Evolutionary conservation across 2,797 vertebrate genomes (phyloP).

Genomic region (Typhlichthys subterraneus): DNA sequence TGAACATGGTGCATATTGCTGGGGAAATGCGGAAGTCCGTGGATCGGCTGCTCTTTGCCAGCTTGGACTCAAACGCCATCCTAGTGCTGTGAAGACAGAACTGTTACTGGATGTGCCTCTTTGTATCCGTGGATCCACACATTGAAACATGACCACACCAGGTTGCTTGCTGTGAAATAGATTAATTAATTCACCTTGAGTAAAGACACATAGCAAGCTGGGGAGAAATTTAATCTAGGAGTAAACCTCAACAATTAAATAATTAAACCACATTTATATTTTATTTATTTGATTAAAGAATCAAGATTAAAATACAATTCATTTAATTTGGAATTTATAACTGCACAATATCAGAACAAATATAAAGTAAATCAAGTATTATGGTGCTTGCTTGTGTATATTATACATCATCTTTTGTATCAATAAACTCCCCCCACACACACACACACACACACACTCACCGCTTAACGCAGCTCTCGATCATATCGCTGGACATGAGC

Average conservation of each 20-base stretch:
- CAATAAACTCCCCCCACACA: neutral
- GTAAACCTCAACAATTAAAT: neutral
- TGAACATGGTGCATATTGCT: constrained; percentile 99
- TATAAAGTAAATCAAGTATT: no score
- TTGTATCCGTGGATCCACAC: no score
- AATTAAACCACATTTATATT: neutral
- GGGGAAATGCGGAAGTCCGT: constrained; percentile 99
- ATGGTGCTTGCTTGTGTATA: constrained; percentile 1
- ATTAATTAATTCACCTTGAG: no score
- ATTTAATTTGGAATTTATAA: no score
- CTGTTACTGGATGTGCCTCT: no score
- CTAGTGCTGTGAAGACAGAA: constrained; percentile 85
- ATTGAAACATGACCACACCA: neutral
- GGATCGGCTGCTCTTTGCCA: constrained; percentile 97
- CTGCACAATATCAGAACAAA: no score
- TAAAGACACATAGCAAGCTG: no score
- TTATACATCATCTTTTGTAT: constrained; percentile 13
- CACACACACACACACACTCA: constrained; percentile 51
- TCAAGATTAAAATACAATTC: no score
- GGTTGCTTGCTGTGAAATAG: neutral
- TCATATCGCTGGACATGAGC: constrained; percentile 99
- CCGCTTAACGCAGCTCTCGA: constrained; percentile 98
- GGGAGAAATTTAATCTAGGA: neutral
- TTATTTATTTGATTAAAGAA: no score
- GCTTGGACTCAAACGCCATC: constrained; percentile 98